Evolutionary conservation across 2,888 invertebrate species (phyloP).

Genomic region (Noctua janthe): DNA sequence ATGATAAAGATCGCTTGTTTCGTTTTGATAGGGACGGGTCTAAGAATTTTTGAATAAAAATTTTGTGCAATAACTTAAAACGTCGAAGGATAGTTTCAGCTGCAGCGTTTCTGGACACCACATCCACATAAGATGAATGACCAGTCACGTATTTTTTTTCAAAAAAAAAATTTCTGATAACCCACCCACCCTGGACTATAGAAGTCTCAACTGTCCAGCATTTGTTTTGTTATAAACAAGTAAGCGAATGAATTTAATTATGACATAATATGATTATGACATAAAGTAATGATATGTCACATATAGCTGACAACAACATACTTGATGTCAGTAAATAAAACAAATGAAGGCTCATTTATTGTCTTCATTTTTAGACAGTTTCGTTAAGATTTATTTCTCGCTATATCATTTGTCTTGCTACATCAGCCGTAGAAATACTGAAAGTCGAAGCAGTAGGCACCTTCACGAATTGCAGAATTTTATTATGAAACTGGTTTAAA

Average conservation of each 20-base stretch:
- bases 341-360: constrained; percentile 40
- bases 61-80: background rate
- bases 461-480: constrained; percentile 27
- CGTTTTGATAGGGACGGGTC: background rate
- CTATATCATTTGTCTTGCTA: constrained; percentile 33
- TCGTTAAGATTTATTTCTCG: constrained; percentile 29
- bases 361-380: constrained; percentile 29
- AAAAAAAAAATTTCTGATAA: background rate
- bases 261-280: constrained; percentile 19
- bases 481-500: constrained; percentile 30
- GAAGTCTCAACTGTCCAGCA: background rate
- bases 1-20: constrained; percentile 24
- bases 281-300: constrained; percentile 14
- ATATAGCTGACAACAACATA: constrained; percentile 9
- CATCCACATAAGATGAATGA: background rate
- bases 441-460: constrained; percentile 5
- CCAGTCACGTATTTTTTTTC: background rate
- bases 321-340: constrained; percentile 36
- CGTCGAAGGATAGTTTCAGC: background rate
- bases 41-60: no score
- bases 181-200: background rate
- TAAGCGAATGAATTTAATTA: background rate
- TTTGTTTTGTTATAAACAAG: background rate
- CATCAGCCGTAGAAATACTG: constrained; percentile 20
- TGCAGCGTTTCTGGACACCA: background rate